Evolutionary conservation across 2,797 vertebrate species (phyloP).

Genomic region (Avahi laniger): DNA sequence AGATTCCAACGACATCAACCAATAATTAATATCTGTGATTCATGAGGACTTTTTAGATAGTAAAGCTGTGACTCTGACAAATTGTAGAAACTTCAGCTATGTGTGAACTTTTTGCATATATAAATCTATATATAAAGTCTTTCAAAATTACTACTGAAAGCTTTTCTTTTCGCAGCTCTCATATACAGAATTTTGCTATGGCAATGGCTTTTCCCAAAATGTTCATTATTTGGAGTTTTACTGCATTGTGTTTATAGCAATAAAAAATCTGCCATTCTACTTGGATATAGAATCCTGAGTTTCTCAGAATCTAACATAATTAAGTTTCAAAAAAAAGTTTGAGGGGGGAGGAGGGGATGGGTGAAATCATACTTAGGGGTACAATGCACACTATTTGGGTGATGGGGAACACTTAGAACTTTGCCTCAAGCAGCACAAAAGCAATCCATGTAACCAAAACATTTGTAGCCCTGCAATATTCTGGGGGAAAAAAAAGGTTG

Average conservation of each 20-base stretch:
- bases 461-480: no score
- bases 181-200: background rate
- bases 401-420: no score
- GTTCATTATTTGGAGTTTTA: background rate
- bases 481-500: background rate
- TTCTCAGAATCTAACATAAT: background rate
- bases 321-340: background rate
- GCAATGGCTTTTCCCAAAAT: background rate
- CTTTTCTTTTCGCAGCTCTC: background rate
- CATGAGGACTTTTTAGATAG: background rate
- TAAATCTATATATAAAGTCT: background rate
- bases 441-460: no score
- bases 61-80: background rate
- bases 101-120: background rate
- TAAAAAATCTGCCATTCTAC: background rate
- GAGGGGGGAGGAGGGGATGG: no score
- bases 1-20: background rate
- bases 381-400: no score
- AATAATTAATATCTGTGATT: background rate
- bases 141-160: background rate
- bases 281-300: background rate
- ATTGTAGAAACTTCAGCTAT: background rate
- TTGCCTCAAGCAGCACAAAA: no score
- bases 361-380: no score
- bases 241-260: background rate